Base-by-base conservation (phyloP, 2,797 vertebrate species). In the Hephaestus fuliginosus region DNA sequence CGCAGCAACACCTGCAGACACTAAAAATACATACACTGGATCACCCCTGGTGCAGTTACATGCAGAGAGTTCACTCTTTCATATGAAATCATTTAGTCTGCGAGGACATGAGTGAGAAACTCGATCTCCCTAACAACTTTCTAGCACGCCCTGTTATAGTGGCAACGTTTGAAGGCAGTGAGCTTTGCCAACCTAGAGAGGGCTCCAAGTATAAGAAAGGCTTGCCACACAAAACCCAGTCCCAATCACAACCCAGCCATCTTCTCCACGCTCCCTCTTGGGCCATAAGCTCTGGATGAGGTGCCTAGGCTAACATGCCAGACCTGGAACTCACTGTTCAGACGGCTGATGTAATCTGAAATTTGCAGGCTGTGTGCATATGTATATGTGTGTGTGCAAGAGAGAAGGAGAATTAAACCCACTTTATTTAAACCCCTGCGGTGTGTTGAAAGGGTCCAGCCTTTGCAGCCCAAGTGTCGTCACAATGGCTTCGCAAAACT, bases 221-320 rank as follows among this genome's bases (percentile, higher is more conserved):
- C 44, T 84, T 79, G 48, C 74, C 55, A 62, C 81, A 62, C 36
- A 65, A 49, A 33, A n/a, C 76, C 53, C 63, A 30, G 36, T 63
- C 62, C 60, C 52, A 72, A 43, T 85, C 76, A 58, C 56, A 62
- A 74, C 57, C 76, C 68, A 71, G 75, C 60, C 77, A 53, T 80
- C 49, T 78, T 71, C 44, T 78, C 71, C 51, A 56, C 0, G 5
- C 82, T 90, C 87, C 78, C 81, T 56, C 53, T 44, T 70, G 71
- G 67, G 71, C 84, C 72, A 33, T 88, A 88, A 89, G 70, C 62
- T 80, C 65, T 84, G 84, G 79, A 85, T 87, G 90, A 92, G 84
- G 83, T 86, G 85, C 79, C 83, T 66, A 60, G 55, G 43, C 75
- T 74, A 57, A 69, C 69, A 73, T 81, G 76, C 88, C 84, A 90